Conservation (phyloP, 2,888 invertebrate species). For the Lamellibrachia satsuma region DNA sequence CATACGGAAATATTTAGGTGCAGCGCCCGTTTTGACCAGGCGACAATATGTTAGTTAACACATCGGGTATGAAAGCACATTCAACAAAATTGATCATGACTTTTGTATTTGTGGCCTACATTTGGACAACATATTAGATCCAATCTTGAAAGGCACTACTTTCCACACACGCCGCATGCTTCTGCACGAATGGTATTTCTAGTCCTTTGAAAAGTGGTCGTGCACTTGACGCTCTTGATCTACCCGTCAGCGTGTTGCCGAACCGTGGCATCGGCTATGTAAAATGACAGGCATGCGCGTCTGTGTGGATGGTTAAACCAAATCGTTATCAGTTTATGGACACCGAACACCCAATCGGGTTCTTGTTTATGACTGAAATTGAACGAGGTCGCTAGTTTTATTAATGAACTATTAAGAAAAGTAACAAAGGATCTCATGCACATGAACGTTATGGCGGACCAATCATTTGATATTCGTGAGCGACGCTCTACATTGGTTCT, state of each 20-base stretch:
- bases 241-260: neutral
- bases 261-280: neutral
- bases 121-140: neutral
- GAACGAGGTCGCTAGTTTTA: neutral
- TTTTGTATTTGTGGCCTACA: neutral
- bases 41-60: too few relatives aligned
- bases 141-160: neutral
- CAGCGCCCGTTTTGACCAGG: neutral
- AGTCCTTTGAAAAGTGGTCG: neutral
- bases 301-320: neutral
- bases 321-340: neutral
- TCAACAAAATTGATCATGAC: neutral
- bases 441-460: too few relatives aligned
- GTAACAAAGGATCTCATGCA: too few relatives aligned
- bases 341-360: neutral
- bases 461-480: too few relatives aligned
- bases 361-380: neutral
- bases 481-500: too few relatives aligned
- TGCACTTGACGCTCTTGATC: neutral
- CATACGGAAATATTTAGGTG: neutral
- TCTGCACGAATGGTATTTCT: neutral
- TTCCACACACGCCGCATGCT: neutral
- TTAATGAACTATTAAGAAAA: neutral
- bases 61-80: neutral
- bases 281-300: neutral